Conservation (phyloP, 2,113 vertebrate genomes). For the Etheostoma cragini region DNA sequence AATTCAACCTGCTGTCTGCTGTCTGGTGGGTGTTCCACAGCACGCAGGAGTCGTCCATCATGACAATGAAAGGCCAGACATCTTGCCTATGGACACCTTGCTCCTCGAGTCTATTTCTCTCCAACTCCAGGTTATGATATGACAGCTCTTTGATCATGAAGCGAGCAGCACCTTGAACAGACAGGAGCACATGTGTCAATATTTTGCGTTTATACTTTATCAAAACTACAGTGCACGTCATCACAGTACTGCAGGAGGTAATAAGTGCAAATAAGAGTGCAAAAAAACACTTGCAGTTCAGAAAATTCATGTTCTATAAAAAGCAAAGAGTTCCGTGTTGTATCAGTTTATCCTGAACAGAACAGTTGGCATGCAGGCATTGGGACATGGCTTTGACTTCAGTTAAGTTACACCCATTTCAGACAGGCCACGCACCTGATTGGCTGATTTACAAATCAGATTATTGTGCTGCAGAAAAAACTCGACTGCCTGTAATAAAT, state of each 20-base stretch:
- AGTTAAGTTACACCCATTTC: slow-evolving; percentile 9
- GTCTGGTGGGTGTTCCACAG: slow-evolving; percentile 90
- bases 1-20: slow-evolving; percentile 83
- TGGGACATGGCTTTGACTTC: not conserved
- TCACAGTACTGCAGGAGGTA: not conserved
- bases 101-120: slow-evolving; percentile 94
- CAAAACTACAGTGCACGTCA: not conserved
- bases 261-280: not conserved
- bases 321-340: too few species aligned
- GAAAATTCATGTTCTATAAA: not conserved
- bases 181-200: slow-evolving; percentile 14
- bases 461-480: not conserved
- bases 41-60: slow-evolving; percentile 98
- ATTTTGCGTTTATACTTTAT: not conserved
- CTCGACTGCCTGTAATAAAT: not conserved
- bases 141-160: slow-evolving; percentile 99
- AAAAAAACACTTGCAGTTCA: not conserved
- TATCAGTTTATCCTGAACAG: not conserved
- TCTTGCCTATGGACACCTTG: slow-evolving; percentile 92
- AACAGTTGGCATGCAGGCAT: not conserved
- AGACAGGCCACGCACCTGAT: not conserved
- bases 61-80: slow-evolving; percentile 95
- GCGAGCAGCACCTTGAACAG: slow-evolving; percentile 90
- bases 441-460: slow-evolving; percentile 38
- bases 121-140: slow-evolving; percentile 96